These are phyloP conservation scores for Saccostrea echinata DNA, from an alignment of 1,140 invertebrate species.

Conservation along the genomic window DNA sequence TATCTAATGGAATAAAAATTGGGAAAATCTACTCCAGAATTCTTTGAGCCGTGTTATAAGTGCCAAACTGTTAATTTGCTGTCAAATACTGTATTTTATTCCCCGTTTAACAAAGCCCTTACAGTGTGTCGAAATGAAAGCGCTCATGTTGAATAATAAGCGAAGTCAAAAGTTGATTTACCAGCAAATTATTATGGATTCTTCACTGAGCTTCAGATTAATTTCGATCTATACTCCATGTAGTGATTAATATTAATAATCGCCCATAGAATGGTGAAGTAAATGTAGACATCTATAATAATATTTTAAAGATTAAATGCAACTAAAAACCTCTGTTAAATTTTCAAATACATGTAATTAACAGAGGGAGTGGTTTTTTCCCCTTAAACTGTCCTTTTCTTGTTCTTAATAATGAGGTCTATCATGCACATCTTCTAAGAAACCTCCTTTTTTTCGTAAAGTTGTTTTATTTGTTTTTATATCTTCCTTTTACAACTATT, in stretches of 20 bases:
- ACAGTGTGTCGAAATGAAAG: slow-evolving; percentile 1
- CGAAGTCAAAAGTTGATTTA: neutral
- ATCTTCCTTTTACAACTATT: no score
- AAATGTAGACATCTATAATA: neutral
- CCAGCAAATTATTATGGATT: slow-evolving; percentile 32
- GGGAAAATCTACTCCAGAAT: slow-evolving; percentile 19
- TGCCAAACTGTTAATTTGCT: slow-evolving; percentile 31
- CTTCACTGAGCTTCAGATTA: neutral
- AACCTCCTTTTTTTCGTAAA: no score
- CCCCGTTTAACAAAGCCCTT: neutral
- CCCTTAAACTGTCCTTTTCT: no score
- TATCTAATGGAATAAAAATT: slow-evolving; percentile 34
- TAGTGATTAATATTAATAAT: neutral
- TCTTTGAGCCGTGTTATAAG: neutral
- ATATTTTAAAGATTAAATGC: no score
- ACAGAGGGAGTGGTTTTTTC: no score
- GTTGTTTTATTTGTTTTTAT: no score
- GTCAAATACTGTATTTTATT: neutral
- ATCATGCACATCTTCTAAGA: no score
- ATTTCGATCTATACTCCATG: neutral
- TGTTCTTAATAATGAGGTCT: no score
- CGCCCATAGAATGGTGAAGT: neutral
- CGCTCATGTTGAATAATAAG: slow-evolving; percentile 19
- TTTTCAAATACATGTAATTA: no score
- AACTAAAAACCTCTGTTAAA: no score